Conservation (phyloP, 2,888 invertebrate genomes). For the Aspidiotus destructor region DNA sequence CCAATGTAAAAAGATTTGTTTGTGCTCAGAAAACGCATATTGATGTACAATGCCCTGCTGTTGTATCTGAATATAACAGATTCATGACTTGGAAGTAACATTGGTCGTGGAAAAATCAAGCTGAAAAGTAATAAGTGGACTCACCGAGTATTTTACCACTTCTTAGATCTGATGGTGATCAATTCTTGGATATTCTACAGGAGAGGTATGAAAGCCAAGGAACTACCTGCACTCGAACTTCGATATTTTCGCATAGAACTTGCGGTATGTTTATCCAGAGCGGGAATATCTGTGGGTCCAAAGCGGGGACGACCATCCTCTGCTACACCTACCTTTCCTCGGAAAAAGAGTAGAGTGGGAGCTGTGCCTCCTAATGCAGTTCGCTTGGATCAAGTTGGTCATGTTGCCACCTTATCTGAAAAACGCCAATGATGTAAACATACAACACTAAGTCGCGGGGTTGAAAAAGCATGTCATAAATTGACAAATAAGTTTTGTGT, state of each 20-base stretch:
- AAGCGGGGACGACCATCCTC: not conserved
- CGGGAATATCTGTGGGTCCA: not conserved
- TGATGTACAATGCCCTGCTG: not conserved
- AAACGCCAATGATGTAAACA: not conserved
- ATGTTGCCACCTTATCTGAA: not conserved
- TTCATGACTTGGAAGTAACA: not conserved
- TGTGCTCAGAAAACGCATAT: not conserved
- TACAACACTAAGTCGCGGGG: not conserved
- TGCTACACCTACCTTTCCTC: not conserved
- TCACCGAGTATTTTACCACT: not conserved
- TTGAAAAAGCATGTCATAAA: not conserved
- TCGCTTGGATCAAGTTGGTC: not conserved
- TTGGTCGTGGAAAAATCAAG: not conserved
- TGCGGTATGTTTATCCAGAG: not conserved
- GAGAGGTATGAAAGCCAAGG: not conserved
- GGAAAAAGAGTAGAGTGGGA: not conserved
- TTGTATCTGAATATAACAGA: not conserved
- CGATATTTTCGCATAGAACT: not conserved
- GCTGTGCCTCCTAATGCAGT: not conserved
- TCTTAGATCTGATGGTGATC: not conserved
- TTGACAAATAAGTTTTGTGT: not conserved
- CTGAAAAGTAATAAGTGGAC: not conserved
- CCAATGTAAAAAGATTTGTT: not conserved
- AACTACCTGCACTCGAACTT: not conserved
- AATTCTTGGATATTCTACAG: conserved; percentile 3